Evolutionary conservation across 53 echinoderm and acorn worm species (phyloP), one percentile per base, ranked within the genome.

Genomic region (Echinarachnius parma): DNA sequence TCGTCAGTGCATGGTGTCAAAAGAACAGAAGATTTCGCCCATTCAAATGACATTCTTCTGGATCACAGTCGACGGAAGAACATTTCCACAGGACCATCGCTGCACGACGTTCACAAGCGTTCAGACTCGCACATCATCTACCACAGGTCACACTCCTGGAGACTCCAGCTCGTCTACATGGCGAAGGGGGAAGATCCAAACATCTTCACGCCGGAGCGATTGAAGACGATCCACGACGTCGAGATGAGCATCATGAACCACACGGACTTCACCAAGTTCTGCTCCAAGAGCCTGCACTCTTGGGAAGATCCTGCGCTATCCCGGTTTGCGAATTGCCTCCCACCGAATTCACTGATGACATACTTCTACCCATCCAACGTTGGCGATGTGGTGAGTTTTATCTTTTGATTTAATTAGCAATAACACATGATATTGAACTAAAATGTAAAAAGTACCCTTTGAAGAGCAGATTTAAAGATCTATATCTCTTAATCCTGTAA

Each of bases 311-410:
- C 81, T 16, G 82, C 90, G 22, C 60, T 91, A 23, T 46, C 44
- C 15, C 5, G 48, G 22, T 46, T 81, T 34, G 61, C 68, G 56
- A 45, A 81, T 48, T 94, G 96, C 44, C 28, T 62, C 10, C 96
- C 90, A 4, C 76, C 75, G 4, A 95, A 90, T 61, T 95, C 96
- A 5, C 75, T 95, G 60, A 87, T 95, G 87, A 90, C 90, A 0
- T 91, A 95, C 33, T 91, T 95, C 72, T 95, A 77, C 59, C 96
- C 96, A 15, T 85, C 87, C 1, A 54, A 83, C 35, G 55, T 79
- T 34, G 78, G 49, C 26, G 61, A 65, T 32, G 64, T 80, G 84
- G 96, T 95, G 75, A 72, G 78, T 32, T 16, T 22, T 1, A 18
- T 56, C 47, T 60, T 7, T 50, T 19, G 13, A n/a, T n/a, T n/a